Evolutionary conservation across 2,797 vertebrate genomes (phyloP), one percentile per base, ranked within the genome.

Genomic region (Manis pentadactyla): DNA sequence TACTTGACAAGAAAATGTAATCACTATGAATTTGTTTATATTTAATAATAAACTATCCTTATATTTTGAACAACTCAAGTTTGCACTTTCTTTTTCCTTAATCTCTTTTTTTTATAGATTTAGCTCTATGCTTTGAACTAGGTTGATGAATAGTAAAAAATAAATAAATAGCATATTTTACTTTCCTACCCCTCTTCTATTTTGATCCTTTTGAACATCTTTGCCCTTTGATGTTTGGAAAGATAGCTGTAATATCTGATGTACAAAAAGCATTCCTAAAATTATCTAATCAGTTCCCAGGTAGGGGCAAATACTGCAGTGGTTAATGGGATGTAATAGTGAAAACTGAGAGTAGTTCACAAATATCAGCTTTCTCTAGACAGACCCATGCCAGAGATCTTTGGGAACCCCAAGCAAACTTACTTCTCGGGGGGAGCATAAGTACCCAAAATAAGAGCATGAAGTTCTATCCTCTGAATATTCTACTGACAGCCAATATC

Each of bases 21-120:
- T 75, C n/a, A 92, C 27, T 71, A n/a, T 90, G 42, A 81, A 85
- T 83, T 88, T 87, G 61, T 94, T 95, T 63, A 55, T 51, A 34
- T 85, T 95, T 31, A 92, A 61, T 74, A 95, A 90, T 34, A 93
- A 95, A 51, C 15, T 64, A 59, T 31, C 17, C 34, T 86, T 51
- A 71, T 7, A 77, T 53, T 92, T 83, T 78, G 5, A 73, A 68
- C 12, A 64, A 89, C 21, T 88, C n/a, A 69, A 37, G 8, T 59
- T 94, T 85, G 37, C 21, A 69, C 39, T 89, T 93, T 81, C 31
- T 87, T 75, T 57, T 68, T 53, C 73, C n/a, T 73, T 29, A 83
- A 75, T 78, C 73, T 87, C 11, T 79, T 68, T 46, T 77, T 90
- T 77, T 92, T 42, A 63, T 82, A 59, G 9, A 27, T n/a, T 91